Evolutionary conservation across 2,113 vertebrate species (phyloP), one percentile per base, ranked within the genome.

Genomic region (Eonycteris spelaea): DNA sequence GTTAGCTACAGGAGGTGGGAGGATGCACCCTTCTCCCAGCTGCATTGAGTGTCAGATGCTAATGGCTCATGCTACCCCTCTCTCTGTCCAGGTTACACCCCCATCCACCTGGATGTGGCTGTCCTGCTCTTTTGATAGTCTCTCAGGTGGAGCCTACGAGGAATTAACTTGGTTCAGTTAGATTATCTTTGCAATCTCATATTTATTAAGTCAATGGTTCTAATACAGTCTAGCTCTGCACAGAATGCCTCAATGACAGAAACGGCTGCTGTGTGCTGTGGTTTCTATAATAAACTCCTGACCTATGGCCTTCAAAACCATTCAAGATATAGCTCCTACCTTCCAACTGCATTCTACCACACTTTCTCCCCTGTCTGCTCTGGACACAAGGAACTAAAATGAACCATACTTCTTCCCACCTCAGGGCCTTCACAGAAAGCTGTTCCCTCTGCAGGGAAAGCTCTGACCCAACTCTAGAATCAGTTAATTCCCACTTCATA

Each of bases 1-100:
- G 83, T 35, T 22, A 40, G 28, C 28, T 24, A 22, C 11, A 24
- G 28, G 61, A 35, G 24, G 8, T 12, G 26, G 30, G 26, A 77
- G 14, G 35, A 28, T 16, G 7, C 16, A 1, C 67, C 40, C 9
- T 15, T 2, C 2, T 14, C 18, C 5, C 11, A 15, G 2, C 28
- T 19, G 1, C 11, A 0, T 16, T 83, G 57, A 57, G 3, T 9
- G 6, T 22, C 51, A 65, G 18, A 26, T 45, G 53, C 35, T 53
- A 22, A 28, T 33, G 35, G 30, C n/a, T 82, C 67, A 7, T 1
- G 30, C 63, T 8, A 19, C 30, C 38, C 13, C 2, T 57, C 59
- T 68, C 43, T 48, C 40, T 48, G 79, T 40, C 7, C n/a, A n/a
- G 3, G 1, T 53, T 19, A 33, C 2, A 7, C 14, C 24, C 18